Evolutionary conservation across 2,888 invertebrate genomes (phyloP), one percentile per base, ranked within the genome.

Genomic region (Phlogophora meticulosa): DNA sequence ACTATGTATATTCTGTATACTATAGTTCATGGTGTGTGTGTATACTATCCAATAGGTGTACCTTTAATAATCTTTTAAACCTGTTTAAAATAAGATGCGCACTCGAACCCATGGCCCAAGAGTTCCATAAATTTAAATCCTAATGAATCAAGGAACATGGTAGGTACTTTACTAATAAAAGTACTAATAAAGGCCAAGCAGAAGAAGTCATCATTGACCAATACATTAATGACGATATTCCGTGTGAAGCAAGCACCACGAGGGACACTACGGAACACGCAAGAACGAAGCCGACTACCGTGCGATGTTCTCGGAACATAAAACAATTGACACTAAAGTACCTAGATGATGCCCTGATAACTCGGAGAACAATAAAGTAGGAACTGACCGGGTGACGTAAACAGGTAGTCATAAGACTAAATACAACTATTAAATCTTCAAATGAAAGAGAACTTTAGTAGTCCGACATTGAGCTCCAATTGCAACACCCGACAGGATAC

Each of bases 311-410:
- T 53, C 15, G 53, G 56, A 72, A 53, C 17, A 53, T 43, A 9
- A n/a, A 62, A 66, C 67, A 75, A 73, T 73, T 73, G 45, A 45
- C 48, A 49, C 48, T 78, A 53, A 66, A 72, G 1, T 7, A 56
- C 40, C 64, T 34, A 58, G 67, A 53, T 60, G 57, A 63, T 64
- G 49, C 53, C 36, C 49, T 63, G 76, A 76, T 64, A 74, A 69
- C 75, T 46, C 46, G 7, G 28, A 62, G 48, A 66, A 78, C 76
- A 80, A 75, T 79, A 76, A 59, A 67, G 40, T 49, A 63, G 76
- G 55, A 79, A 79, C 77, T 52, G 53, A 68, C 79, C 79, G 42
- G 22, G 10, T 67, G 71, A 70, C 42, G 76, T 46, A 63, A 74
- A 22, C 36, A 73, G 68, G 53, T 72, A 73, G 28, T 48, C 56